Percentiles rank a stretch among this genome's conserved stretches.
These are phyloP conservation scores for Polydrusus tereticollis DNA, from an alignment of 2,888 invertebrate species.

Conservation along the genomic window DNA sequence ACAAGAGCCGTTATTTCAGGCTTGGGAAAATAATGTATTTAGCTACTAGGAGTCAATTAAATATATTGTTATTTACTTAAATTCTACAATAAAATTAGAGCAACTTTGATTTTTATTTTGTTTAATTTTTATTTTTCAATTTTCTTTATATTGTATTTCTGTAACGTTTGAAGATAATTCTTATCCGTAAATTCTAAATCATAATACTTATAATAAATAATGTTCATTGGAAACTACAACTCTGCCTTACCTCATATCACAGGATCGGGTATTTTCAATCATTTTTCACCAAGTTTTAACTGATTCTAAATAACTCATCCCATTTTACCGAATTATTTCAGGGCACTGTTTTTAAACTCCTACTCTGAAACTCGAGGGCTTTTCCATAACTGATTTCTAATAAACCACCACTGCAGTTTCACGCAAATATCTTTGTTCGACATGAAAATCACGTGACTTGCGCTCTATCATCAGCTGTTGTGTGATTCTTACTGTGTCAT, in stretches of 20 bases:
- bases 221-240: not conserved
- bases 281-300: not conserved
- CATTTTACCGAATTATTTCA: not conserved
- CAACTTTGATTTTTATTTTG: too few species aligned
- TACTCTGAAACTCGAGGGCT: not conserved
- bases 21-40: too few species aligned
- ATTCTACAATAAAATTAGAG: too few species aligned
- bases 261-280: conserved; percentile 29
- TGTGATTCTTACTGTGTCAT: not conserved
- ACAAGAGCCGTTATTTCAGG: too few species aligned
- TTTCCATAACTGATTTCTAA: conserved; percentile 16
- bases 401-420: conserved; percentile 18
- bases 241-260: not conserved
- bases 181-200: too few species aligned
- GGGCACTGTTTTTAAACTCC: not conserved
- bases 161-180: too few species aligned
- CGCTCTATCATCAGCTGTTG: conserved; percentile 17
- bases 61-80: too few species aligned
- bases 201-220: too few species aligned
- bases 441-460: conserved; percentile 25
- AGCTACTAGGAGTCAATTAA: too few species aligned
- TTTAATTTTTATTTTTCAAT: too few species aligned
- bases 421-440: conserved; percentile 13
- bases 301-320: not conserved
- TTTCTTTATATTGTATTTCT: too few species aligned